Evolutionary conservation across 1,140 invertebrate species (phyloP).

Genomic region (Alviniconcha marisindica): DNA sequence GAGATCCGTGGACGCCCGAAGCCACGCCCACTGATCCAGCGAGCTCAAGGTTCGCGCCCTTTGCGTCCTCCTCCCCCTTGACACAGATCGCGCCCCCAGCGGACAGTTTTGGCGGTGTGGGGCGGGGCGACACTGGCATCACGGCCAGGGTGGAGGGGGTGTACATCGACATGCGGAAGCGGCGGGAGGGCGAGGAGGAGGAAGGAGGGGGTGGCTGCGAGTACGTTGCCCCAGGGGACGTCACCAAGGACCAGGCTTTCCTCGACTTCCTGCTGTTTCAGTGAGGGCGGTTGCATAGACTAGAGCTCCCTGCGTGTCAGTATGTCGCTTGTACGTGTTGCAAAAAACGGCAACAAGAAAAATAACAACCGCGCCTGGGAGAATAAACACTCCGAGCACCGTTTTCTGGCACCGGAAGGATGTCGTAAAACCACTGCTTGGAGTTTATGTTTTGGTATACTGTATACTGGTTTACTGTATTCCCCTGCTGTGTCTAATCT

Average conservation of each 20-base stretch:
- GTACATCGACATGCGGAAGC: slow-evolving; percentile 36
- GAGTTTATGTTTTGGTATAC: too few relatives aligned
- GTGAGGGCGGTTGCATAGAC: neutral
- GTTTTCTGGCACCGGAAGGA: too few relatives aligned
- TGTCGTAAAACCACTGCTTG: too few relatives aligned
- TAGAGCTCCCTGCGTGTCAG: too few relatives aligned
- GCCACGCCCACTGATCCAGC: neutral
- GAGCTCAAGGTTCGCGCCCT: neutral
- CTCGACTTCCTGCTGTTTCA: neutral
- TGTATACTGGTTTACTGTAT: too few relatives aligned
- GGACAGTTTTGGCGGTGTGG: neutral
- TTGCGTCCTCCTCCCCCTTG: neutral
- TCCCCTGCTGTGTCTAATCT: too few relatives aligned
- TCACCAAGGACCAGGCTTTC: neutral
- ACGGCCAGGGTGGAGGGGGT: slow-evolving; percentile 13
- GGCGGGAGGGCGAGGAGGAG: neutral
- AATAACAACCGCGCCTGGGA: too few relatives aligned
- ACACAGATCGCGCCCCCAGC: neutral
- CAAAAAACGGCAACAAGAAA: too few relatives aligned
- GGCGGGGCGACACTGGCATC: neutral
- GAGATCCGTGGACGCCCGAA: neutral
- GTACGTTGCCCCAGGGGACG: neutral
- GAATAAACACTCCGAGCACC: too few relatives aligned
- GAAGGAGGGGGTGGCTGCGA: neutral
- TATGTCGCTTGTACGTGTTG: too few relatives aligned